Percentiles rank a stretch among this genome's conserved stretches.
Conservation (phyloP, 2,113 vertebrate genomes). For the Mionectes macconnelli region DNA sequence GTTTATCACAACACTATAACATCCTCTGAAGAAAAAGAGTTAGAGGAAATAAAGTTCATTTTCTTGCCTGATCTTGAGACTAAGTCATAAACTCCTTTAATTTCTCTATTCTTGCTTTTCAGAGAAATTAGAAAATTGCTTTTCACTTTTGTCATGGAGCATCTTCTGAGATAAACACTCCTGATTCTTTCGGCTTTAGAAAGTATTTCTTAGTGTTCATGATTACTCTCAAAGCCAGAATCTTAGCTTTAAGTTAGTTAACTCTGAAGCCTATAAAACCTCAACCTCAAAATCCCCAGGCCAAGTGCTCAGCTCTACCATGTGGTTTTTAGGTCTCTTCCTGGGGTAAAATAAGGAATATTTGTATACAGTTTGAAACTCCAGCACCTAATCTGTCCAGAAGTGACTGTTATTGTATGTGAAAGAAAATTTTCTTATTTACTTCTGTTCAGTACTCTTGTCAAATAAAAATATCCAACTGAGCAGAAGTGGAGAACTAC, state of each 20-base stretch:
- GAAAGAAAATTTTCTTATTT: not conserved
- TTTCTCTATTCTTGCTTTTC: not conserved
- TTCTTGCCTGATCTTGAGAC: too few relatives aligned
- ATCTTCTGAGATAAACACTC: not conserved
- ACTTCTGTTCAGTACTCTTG: not conserved
- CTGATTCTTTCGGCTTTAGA: not conserved
- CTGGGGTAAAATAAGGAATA: not conserved
- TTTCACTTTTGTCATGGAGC: not conserved
- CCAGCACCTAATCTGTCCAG: not conserved
- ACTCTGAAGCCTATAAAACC: not conserved
- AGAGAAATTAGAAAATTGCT: not conserved
- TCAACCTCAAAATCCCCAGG: not conserved
- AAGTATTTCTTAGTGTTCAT: not conserved
- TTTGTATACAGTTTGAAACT: not conserved
- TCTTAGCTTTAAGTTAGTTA: not conserved
- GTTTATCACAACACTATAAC: not conserved
- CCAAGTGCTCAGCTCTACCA: not conserved
- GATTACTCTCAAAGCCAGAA: not conserved
- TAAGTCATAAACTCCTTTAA: not conserved
- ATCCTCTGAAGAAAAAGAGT: not conserved
- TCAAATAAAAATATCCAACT: not conserved
- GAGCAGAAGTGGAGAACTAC: not conserved
- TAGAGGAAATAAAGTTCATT: too few relatives aligned
- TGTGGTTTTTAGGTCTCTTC: not conserved
- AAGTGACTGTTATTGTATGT: not conserved